Percentiles rank a stretch among this genome's conserved stretches.
phyloP scores from a whole-genome alignment of 1,140 invertebrate species.

The Aphis gossypii region DNA sequence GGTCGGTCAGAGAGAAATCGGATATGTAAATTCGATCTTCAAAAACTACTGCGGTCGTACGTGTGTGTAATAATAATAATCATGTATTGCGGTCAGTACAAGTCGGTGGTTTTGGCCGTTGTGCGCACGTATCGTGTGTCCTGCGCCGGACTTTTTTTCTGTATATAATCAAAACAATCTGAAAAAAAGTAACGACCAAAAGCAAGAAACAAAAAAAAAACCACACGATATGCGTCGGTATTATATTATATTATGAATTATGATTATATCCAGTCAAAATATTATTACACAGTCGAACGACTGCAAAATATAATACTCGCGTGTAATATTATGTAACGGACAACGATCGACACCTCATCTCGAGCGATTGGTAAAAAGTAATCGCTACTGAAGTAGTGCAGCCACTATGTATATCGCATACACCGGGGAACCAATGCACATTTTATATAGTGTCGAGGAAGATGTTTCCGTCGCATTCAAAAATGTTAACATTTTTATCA shows the following conservation, averaged over 20 bases:
- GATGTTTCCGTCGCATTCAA: background rate
- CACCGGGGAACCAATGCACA: background rate
- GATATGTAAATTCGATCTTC: conserved; percentile 56
- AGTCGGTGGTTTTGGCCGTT: background rate
- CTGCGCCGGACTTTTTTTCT: background rate
- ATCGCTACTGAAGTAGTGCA: background rate
- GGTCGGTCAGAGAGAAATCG: conserved; percentile 4
- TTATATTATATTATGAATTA: conserved; percentile 1
- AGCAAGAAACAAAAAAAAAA: background rate
- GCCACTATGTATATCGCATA: background rate
- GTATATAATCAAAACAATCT: conserved; percentile 13
- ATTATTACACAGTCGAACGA: background rate
- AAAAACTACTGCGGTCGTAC: conserved; percentile 26
- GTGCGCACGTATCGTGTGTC: background rate
- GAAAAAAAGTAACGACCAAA: background rate
- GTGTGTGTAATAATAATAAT: conserved; percentile 21
- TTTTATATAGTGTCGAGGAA: background rate
- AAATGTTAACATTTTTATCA: background rate
- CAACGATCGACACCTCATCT: background rate
- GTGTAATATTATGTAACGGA: no score
- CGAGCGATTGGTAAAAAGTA: background rate
- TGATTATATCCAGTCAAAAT: background rate
- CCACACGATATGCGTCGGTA: background rate
- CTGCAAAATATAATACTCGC: background rate
- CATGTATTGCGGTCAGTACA: conserved; percentile 38